Percentiles rank a stretch among this genome's conserved stretches.
Conservation (phyloP, 1,140 invertebrate genomes). For the Drosophila insularis region DNA sequence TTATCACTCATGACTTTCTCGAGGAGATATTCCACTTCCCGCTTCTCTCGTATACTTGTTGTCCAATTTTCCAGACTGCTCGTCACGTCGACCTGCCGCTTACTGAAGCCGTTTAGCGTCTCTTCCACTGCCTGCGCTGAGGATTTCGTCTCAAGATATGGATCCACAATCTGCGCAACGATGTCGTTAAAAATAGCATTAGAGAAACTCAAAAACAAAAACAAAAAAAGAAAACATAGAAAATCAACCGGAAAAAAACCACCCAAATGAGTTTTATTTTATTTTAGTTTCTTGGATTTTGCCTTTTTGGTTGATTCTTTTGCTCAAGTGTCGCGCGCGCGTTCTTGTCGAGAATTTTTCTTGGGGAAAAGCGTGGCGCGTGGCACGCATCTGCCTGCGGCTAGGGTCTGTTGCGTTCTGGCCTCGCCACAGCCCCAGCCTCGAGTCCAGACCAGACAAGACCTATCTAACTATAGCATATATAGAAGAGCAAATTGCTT, state of each 20-base stretch:
- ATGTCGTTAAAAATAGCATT: conserved; percentile 69
- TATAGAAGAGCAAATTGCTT: conserved; percentile 65
- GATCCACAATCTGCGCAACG: conserved; percentile 86
- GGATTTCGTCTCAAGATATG: conserved; percentile 88
- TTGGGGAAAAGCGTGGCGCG: conserved; percentile 56
- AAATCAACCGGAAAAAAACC: neutral
- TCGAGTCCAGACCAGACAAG: conserved; percentile 45
- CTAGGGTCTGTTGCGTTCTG: conserved; percentile 70
- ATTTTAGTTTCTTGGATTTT: conserved; percentile 33
- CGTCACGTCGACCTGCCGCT: conserved; percentile 86
- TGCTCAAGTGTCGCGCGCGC: conserved; percentile 57
- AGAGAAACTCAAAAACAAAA: conserved; percentile 1
- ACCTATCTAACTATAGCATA: conserved; percentile 69
- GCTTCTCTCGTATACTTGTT: conserved; percentile 85
- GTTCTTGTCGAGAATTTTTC: conserved; percentile 50
- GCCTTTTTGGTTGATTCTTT: conserved; percentile 28
- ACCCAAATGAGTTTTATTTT: conserved; percentile 53
- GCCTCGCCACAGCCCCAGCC: conserved; percentile 17
- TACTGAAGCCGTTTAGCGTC: conserved; percentile 87
- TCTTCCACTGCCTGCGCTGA: conserved; percentile 88
- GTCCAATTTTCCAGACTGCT: conserved; percentile 89
- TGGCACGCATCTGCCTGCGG: conserved; percentile 71
- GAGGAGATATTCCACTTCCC: conserved; percentile 87
- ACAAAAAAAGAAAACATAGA: conserved; percentile 1
- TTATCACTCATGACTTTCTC: conserved; percentile 89